Base-by-base conservation (phyloP, 2,113 vertebrate species). In the Clupea harengus region DNA sequence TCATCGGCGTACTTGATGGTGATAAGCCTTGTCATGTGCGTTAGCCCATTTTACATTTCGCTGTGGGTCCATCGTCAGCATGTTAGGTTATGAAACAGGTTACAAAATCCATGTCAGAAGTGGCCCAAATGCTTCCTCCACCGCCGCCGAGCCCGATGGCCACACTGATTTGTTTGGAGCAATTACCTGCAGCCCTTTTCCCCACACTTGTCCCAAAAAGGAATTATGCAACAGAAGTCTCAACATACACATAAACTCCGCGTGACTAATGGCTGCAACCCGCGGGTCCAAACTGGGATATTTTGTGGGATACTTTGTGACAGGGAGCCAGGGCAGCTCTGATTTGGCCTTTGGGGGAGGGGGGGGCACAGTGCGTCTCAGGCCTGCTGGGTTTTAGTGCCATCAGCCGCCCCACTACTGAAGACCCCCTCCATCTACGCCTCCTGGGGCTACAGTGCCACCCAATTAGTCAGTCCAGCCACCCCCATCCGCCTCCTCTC, bases 11-110 rank as follows among this genome's bases (percentile, higher is more conserved):
- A 88, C 89, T 91, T 90, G 92, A 91, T 83, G 88, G 82, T 92
- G 92, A 93, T 87, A 45, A 81, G 17, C 64, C 87, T 86, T 91
- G 91, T 88, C 92, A 87, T 91, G 89, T 90, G 90, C 87, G 88
- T 89, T 85, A 89, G 89, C 87, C 88, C 87, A 45, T 89, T 92
- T 86, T 85, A 88, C 81, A 88, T 90, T 91, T 81, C 49, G 83
- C 81, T 2, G 72, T 90, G 86, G 90, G 84, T 89, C 83, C 82
- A 45, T 85, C 81, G 83, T 39, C 45, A 80, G 45, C 8, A 22
- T 81, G 13, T 81, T 47, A 86, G 67, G 54, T 85, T 87, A 86
- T 72, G 82, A 90, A 90, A 90, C 44, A 0, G 44, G 47, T 87
- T 87, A 50, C n/a, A 83, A 90, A 86, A 87, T 52, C 57, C 80